These are phyloP conservation scores for Argentina silus DNA, from an alignment of 2,797 vertebrate species.

Conservation along the genomic window DNA sequence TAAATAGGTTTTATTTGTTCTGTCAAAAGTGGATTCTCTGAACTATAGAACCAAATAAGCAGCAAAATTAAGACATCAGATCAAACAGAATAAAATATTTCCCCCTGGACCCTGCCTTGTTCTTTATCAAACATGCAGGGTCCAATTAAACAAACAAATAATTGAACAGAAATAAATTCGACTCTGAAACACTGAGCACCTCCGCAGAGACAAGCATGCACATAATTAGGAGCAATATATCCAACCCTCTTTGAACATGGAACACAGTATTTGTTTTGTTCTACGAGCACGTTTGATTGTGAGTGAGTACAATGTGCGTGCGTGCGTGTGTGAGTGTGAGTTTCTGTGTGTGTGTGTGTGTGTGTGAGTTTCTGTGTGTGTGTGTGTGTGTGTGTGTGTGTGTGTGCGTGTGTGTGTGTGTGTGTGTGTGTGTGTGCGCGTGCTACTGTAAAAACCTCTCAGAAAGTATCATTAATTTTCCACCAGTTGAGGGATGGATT, in stretches of 20 bases:
- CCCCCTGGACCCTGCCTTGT: conserved; percentile 72
- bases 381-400: conserved; percentile 61
- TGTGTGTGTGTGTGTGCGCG: conserved; percentile 60
- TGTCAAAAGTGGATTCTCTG: conserved; percentile 72
- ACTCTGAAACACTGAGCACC: conserved; percentile 63
- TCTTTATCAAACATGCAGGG: conserved; percentile 66
- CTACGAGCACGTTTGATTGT: conserved; percentile 65
- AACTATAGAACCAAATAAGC: conserved; percentile 68
- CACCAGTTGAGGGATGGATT: conserved; percentile 35
- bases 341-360: conserved; percentile 44
- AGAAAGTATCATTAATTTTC: conserved; percentile 33
- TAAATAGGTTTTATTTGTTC: conserved; percentile 79
- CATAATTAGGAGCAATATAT: conserved; percentile 67
- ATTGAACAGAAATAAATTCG: conserved; percentile 80
- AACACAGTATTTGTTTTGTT: conserved; percentile 46
- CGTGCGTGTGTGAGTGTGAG: conserved; percentile 34
- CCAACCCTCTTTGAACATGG: conserved; percentile 70
- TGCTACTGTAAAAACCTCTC: conserved; percentile 53
- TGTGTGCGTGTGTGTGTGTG: conserved; percentile 57
- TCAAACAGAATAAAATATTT: conserved; percentile 80
- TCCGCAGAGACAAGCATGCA: conserved; percentile 64
- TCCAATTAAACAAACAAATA: conserved; percentile 81
- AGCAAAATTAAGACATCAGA: conserved; percentile 75
- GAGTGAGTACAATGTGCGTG: conserved; percentile 47
- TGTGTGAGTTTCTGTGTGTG: conserved; percentile 57